phyloP scores from a whole-genome alignment of 2,888 invertebrate genomes.

The Stegophylla sp. region DNA sequence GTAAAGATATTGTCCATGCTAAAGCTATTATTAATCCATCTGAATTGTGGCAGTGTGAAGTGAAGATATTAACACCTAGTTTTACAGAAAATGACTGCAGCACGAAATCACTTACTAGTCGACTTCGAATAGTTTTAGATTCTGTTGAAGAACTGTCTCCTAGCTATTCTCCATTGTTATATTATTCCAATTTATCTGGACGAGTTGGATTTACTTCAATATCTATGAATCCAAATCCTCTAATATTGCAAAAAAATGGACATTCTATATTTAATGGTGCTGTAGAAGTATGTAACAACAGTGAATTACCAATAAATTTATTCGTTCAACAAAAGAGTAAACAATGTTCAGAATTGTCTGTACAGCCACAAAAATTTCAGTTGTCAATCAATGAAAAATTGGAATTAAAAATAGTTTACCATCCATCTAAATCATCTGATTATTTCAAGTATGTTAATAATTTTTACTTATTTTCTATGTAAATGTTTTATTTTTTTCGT shows the following conservation, averaged over 20 bases:
- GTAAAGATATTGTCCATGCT: slow-evolving; percentile 29
- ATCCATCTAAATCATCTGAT: neutral
- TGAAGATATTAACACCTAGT: slow-evolving; percentile 29
- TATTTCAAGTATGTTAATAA: slow-evolving; percentile 7
- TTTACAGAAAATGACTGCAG: slow-evolving; percentile 17
- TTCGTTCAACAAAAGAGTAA: slow-evolving; percentile 22
- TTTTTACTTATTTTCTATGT: neutral
- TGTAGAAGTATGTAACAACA: slow-evolving; percentile 38
- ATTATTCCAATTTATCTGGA: slow-evolving; percentile 34
- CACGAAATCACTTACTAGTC: slow-evolving; percentile 25
- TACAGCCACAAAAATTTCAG: slow-evolving; percentile 39
- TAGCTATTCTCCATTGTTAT: slow-evolving; percentile 52
- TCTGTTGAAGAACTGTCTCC: slow-evolving; percentile 33
- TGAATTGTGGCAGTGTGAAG: slow-evolving; percentile 51
- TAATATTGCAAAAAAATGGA: slow-evolving; percentile 39
- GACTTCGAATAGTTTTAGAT: slow-evolving; percentile 41
- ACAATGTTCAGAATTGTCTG: neutral
- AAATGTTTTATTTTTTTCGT: neutral
- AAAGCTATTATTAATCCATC: slow-evolving; percentile 54
- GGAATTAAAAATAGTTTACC: slow-evolving; percentile 12
- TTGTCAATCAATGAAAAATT: slow-evolving; percentile 34
- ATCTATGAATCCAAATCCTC: slow-evolving; percentile 49
- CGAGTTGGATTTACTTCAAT: slow-evolving; percentile 35
- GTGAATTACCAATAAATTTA: slow-evolving; percentile 35
- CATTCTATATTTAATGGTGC: slow-evolving; percentile 10